Percentiles rank a stretch among this genome's conserved stretches.
Conservation (phyloP, 2,113 vertebrate genomes). For the Hydrochoerus hydrochaeris region DNA sequence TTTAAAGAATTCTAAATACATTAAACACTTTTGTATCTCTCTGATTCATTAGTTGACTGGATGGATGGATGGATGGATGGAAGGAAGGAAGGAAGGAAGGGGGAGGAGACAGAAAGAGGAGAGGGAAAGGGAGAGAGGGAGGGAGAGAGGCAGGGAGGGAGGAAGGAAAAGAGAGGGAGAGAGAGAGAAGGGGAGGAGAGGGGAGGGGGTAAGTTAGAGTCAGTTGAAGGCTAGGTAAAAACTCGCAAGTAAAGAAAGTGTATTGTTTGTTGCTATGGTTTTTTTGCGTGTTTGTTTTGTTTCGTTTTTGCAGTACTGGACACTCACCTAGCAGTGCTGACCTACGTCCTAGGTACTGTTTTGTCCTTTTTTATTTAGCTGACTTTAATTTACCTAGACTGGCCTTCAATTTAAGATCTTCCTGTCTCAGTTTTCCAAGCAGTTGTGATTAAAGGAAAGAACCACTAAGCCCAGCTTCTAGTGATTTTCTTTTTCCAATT, state of each 20-base stretch:
- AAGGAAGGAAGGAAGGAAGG: no score
- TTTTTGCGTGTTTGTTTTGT: background rate
- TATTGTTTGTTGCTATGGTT: background rate
- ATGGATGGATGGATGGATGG: no score
- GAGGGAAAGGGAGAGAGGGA: accelerated
- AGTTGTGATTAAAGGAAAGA: background rate
- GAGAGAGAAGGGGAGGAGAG: background rate
- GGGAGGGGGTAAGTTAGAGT: background rate
- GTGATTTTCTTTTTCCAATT: background rate
- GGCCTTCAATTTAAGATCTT: background rate
- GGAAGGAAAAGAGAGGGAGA: no score
- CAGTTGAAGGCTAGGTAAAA: background rate
- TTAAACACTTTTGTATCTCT: background rate
- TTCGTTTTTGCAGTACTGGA: background rate
- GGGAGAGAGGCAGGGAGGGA: accelerated
- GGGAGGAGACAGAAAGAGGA: accelerated
- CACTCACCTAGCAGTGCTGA: background rate
- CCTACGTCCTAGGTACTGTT: background rate
- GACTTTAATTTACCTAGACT: background rate
- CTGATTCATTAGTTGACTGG: background rate
- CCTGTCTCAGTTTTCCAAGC: background rate
- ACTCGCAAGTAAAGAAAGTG: background rate
- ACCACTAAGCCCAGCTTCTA: background rate
- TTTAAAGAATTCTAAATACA: conserved; percentile 24
- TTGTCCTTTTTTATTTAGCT: background rate